Evolutionary conservation across 2,113 vertebrate genomes (phyloP).

Genomic region (Lophochroa leadbeateri): DNA sequence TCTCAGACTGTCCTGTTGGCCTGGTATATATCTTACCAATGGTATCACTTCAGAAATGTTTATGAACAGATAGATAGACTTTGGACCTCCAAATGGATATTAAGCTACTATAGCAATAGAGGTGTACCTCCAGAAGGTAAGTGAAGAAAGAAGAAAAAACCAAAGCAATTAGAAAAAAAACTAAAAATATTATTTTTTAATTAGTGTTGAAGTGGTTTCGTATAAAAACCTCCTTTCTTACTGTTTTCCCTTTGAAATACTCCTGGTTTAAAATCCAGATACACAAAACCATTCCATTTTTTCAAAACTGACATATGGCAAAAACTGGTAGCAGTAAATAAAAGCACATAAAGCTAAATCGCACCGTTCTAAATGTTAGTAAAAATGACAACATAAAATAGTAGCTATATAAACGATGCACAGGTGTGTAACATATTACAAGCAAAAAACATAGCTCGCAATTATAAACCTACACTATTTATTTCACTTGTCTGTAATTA

Average conservation of each 20-base stretch:
- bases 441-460: slow-evolving; percentile 59
- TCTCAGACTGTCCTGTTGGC: background rate
- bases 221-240: background rate
- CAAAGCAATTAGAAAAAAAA: background rate
- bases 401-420: slow-evolving; percentile 44
- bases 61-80: background rate
- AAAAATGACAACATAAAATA: slow-evolving; percentile 77
- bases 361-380: slow-evolving; percentile 56
- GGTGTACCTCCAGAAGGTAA: background rate
- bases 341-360: slow-evolving; percentile 59
- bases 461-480: slow-evolving; percentile 69
- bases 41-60: background rate
- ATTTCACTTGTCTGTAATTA: slow-evolving; percentile 72
- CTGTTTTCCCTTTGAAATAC: background rate
- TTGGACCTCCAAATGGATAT: background rate
- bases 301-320: slow-evolving; percentile 60
- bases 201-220: background rate
- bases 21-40: background rate
- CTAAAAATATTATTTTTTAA: background rate
- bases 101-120: background rate
- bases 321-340: slow-evolving; percentile 71
- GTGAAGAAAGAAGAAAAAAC: background rate
- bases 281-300: slow-evolving; percentile 25
- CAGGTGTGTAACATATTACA: slow-evolving; percentile 66
- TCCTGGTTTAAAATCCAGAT: background rate